Percentiles rank a stretch among this genome's conserved stretches.
These are phyloP conservation scores for Drosophila rubida DNA, from an alignment of 2,888 invertebrate species.

Conservation along the genomic window DNA sequence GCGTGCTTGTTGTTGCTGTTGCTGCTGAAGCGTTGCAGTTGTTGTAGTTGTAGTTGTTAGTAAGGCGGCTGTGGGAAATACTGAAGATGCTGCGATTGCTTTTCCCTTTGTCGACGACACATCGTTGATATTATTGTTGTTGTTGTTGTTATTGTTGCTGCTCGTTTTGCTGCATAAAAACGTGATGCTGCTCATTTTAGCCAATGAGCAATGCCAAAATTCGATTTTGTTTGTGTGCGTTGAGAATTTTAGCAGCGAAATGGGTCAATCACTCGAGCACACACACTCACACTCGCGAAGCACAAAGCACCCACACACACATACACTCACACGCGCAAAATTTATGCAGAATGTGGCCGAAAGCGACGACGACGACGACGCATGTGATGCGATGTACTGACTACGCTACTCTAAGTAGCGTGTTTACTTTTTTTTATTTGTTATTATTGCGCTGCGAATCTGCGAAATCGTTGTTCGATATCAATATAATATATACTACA, in stretches of 20 bases:
- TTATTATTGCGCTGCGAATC: conserved; percentile 37
- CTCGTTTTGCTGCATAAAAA: conserved; percentile 73
- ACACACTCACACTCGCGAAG: conserved; percentile 26
- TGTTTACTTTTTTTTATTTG: conserved; percentile 23
- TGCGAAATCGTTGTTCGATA: conserved; percentile 43
- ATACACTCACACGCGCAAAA: conserved; percentile 22
- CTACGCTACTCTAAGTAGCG: conserved; percentile 24
- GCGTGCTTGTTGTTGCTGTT: conserved; percentile 31
- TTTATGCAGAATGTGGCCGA: conserved; percentile 16
- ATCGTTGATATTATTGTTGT: conserved; percentile 35
- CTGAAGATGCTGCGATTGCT: conserved; percentile 22
- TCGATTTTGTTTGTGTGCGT: conserved; percentile 16
- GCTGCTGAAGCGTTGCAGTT: conserved; percentile 28
- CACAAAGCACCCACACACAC: conserved; percentile 17
- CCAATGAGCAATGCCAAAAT: conserved; percentile 31
- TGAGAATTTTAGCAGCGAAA: conserved; percentile 49
- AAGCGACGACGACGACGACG: conserved; percentile 11
- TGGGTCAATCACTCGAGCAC: conserved; percentile 68
- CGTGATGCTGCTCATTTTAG: conserved; percentile 76
- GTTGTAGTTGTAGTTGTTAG: conserved; percentile 45
- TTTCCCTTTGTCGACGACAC: conserved; percentile 36
- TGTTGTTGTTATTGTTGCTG: conserved; percentile 36
- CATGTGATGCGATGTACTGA: conserved; percentile 50
- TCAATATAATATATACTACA: conserved; percentile 16
- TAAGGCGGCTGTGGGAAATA: conserved; percentile 47